These are phyloP conservation scores for Adoxophyes honmai DNA, from an alignment of 1,140 invertebrate genomes.

Conservation along the genomic window DNA sequence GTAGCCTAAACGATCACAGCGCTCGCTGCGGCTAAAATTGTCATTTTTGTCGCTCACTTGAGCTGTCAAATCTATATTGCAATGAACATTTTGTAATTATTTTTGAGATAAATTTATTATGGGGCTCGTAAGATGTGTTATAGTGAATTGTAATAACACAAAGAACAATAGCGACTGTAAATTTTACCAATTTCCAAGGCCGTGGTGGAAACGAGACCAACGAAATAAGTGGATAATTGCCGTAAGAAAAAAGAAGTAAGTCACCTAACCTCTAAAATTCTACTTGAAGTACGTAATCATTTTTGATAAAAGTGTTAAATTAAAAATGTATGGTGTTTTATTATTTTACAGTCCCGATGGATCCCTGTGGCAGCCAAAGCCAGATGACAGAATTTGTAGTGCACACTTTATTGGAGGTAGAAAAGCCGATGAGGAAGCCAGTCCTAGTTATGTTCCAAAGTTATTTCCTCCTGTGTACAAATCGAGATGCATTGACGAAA, in stretches of 20 bases:
- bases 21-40: no score
- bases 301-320: not conserved
- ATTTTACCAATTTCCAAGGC: no score
- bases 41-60: no score
- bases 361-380: conserved; percentile 25
- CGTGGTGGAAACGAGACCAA: no score
- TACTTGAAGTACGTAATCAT: not conserved
- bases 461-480: not conserved
- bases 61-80: no score
- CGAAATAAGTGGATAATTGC: no score
- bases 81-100: no score
- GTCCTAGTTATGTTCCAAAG: conserved; percentile 25
- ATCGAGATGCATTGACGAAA: not conserved
- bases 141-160: no score
- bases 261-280: not conserved
- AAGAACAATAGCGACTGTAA: no score
- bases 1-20: no score
- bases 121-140: no score
- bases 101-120: no score
- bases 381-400: conserved; percentile 24
- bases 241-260: not conserved
- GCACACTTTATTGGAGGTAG: conserved; percentile 26
- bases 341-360: conserved; percentile 21
- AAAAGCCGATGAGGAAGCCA: conserved; percentile 24
- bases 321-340: not conserved